Evolutionary conservation across 2,113 vertebrate species (phyloP), one percentile per base, ranked within the genome.

Genomic region (Dicaeum eximium): DNA sequence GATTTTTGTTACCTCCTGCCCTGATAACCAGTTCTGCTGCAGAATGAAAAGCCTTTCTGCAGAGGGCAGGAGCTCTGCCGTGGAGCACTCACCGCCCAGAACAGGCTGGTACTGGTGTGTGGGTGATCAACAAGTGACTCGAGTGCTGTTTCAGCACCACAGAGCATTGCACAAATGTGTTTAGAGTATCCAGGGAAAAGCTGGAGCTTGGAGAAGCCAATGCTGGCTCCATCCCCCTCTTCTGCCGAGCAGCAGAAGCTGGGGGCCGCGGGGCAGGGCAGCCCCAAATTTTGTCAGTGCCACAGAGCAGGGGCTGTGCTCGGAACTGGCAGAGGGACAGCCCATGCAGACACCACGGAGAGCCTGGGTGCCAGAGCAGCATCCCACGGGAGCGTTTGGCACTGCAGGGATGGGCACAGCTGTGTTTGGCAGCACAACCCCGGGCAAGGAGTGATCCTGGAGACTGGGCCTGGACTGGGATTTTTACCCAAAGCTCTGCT

Each of bases 261-360:
- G 0, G 23, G 13, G 14, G 14, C 4, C 2, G n/a, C 1, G 4
- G 64, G 42, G 23, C 42, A 48, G 64, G 30, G 30, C 79, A n/a
- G 53, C 51, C 28, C 64, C 64, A 48, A 25, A 16, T 31, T 13
- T 51, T 33, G 20, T 38, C 54, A 0, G 1, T 28, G 50, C 24
- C 50, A 11, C 28, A 4, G 66, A 37, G 62, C 31, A 11, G 15
- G 31, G 60, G 38, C 60, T 53, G 60, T 53, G 47, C 58, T 13
- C 0, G 11, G 37, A 30, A 6, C 62, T 2, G 42, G 22, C 51
- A 33, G 50, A 33, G 64, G n/a, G 62, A 65, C 25, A 45, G 38
- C 33, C 48, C 33, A 11, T 13, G 33, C 10, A 30, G 40, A 20
- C 42, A 1, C 0, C 1, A n/a, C 16, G 5, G 64, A 57, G 67